Evolutionary conservation across 2,888 invertebrate species (phyloP).

Genomic region (Drosophila pseudotalamancana): DNA sequence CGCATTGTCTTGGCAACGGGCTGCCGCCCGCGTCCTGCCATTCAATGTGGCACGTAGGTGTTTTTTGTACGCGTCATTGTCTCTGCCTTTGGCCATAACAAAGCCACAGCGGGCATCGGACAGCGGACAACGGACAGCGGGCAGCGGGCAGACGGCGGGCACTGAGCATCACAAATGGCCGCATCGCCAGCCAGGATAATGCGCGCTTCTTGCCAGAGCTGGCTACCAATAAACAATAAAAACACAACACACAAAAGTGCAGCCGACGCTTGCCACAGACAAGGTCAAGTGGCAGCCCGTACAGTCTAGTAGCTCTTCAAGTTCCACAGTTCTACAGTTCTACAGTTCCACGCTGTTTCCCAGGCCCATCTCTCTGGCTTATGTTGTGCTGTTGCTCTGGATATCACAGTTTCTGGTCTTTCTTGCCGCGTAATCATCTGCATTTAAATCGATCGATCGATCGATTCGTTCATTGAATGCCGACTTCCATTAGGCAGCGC

Average conservation of each 20-base stretch:
- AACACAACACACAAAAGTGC: conserved; percentile 42
- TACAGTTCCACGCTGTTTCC: conserved; percentile 33
- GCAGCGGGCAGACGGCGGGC: conserved; percentile 36
- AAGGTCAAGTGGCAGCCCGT: conserved; percentile 61
- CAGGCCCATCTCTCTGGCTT: conserved; percentile 28
- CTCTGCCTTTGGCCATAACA: conserved; percentile 66
- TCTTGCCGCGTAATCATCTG: conserved; percentile 61
- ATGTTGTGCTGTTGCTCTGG: neutral
- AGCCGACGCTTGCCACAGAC: conserved; percentile 57
- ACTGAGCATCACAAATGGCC: conserved; percentile 59
- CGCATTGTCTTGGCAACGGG: conserved; percentile 78
- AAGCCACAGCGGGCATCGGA: conserved; percentile 71
- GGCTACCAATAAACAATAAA: conserved; percentile 44
- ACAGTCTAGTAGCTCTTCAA: conserved; percentile 36
- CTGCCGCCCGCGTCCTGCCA: conserved; percentile 73
- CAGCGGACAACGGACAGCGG: conserved; percentile 41
- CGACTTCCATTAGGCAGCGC: conserved; percentile 61
- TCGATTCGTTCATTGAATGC: conserved; percentile 50
- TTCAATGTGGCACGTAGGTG: conserved; percentile 77
- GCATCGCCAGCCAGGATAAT: conserved; percentile 70
- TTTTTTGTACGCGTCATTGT: conserved; percentile 74
- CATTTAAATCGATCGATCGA: conserved; percentile 69
- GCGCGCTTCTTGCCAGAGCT: conserved; percentile 42
- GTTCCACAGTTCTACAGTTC: too few species aligned
- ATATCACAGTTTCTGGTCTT: conserved; percentile 22